Conservation (phyloP, 2,888 invertebrate genomes). For the Rhingia campestris region DNA sequence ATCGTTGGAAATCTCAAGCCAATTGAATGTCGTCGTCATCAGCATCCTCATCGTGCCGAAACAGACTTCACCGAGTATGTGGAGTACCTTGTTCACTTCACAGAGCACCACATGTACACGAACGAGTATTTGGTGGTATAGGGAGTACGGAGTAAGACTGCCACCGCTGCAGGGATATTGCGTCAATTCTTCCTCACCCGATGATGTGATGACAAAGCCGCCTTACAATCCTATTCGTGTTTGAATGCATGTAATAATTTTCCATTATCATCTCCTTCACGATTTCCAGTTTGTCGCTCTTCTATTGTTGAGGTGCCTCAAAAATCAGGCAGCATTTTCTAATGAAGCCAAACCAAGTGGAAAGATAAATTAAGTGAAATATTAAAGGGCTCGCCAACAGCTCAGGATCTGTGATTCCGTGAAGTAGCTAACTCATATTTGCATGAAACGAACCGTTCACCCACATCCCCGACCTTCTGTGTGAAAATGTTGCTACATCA, state of each 20-base stretch:
- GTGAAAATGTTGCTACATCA: conserved; percentile 42
- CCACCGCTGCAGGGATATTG: conserved; percentile 42
- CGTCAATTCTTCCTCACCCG: conserved; percentile 37
- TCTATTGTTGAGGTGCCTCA: conserved; percentile 51
- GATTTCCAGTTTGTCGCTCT: conserved; percentile 61
- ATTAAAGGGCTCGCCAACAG: conserved; percentile 57
- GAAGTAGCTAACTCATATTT: conserved; percentile 54
- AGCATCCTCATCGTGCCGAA: conserved; percentile 24
- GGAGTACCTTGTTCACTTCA: neutral
- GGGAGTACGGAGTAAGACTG: neutral
- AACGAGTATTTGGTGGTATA: no score
- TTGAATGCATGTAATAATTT: conserved; percentile 67
- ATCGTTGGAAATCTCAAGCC: conserved; percentile 50
- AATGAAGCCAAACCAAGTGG: conserved; percentile 63
- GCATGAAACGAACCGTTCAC: conserved; percentile 57
- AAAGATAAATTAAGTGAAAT: conserved; percentile 70
- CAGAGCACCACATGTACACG: no score
- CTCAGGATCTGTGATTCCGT: conserved; percentile 26
- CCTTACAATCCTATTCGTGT: conserved; percentile 33
- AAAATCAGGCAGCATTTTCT: conserved; percentile 55
- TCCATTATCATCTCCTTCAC: conserved; percentile 61
- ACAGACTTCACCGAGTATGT: conserved; percentile 32
- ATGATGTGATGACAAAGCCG: neutral
- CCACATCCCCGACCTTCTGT: conserved; percentile 6
- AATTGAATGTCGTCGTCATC: conserved; percentile 22